Base-by-base conservation (phyloP, 2,888 invertebrate species). In the Chironomus tentans region DNA sequence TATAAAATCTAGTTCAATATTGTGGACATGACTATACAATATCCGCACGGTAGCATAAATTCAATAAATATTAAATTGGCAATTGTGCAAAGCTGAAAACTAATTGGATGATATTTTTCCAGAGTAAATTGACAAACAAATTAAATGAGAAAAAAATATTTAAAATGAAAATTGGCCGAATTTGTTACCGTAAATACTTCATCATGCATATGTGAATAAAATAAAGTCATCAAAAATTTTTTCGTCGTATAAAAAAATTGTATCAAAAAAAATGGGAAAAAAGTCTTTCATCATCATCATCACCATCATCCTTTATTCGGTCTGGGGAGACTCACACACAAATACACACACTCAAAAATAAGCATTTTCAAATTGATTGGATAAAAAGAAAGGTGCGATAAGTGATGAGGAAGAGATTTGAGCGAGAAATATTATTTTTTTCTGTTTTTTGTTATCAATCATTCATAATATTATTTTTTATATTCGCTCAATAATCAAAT, bases 41-140 rank as follows among this genome's bases (percentile, higher is more conserved):
- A 38, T 38, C 38, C 38, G 10, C 38, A 38, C 38, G 38, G 38
- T 38, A 38, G 38, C 38, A 38, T 38, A 56, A 56, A 56, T 56
- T 56, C 12, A 65, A 65, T 65, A 65, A 65, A 65, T 65, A 65
- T 21, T n/a, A 7, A 65, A 65, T 62, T 65, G 21, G 65, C 65
- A 65, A 65, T 24, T 65, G 18, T 21, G 22, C 48, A 70, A 48
- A 47, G 61, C 18, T 56, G 5, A 28, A 46, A 61, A 71, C 71
- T 71, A 71, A 71, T 71, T 71, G 71, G 71, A 71, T 50, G 50
- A 50, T 71, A 24, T 56, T 71, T 56, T 71, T 71, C 56, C 71
- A 71, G 71, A 56, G 18, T 47, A 56, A 56, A 71, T 48, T 71
- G 56, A 61, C 56, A 56, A 56, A 15, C 28, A 56, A 71, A 56